phyloP scores from a whole-genome alignment of 2,888 invertebrate genomes.

The Caenorhabditis wallacei region DNA sequence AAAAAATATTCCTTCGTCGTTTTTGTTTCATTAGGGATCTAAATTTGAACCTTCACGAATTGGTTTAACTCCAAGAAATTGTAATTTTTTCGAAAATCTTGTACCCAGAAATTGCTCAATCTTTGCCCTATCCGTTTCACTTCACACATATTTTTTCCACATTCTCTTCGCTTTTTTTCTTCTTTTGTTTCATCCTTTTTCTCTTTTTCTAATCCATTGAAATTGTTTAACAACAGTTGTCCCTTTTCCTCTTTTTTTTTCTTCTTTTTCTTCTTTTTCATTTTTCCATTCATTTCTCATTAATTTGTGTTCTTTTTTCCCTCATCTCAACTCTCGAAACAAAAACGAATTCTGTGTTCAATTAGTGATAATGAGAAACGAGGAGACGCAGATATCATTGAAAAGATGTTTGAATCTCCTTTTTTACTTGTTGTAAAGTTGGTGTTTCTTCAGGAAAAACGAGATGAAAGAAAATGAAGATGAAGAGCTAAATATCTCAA shows the following conservation, averaged over 20 bases:
- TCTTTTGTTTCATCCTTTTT: slow-evolving; percentile 10
- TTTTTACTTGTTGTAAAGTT: slow-evolving; percentile 47
- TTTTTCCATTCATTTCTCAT: slow-evolving; percentile 30
- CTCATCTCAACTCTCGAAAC: slow-evolving; percentile 7
- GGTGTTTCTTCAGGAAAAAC: background rate
- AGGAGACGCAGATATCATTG: slow-evolving; percentile 12
- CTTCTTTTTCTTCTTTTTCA: slow-evolving; percentile 12
- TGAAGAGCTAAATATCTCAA: background rate
- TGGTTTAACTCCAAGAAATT: too few species aligned
- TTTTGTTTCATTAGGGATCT: too few species aligned
- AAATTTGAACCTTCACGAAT: too few species aligned
- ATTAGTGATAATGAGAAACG: slow-evolving; percentile 10
- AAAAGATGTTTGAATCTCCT: slow-evolving; percentile 25
- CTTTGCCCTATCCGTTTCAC: slow-evolving; percentile 20
- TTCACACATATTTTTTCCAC: slow-evolving; percentile 3
- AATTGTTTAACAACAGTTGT: slow-evolving; percentile 36
- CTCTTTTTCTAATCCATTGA: background rate
- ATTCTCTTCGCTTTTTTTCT: background rate
- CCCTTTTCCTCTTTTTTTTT: background rate
- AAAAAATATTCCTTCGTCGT: too few species aligned
- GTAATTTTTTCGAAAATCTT: too few species aligned
- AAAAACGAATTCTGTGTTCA: slow-evolving; percentile 40
- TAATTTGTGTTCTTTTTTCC: slow-evolving; percentile 33
- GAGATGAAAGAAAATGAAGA: background rate
- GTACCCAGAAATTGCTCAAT: background rate